A percentile compares a stretch with the other conserved stretches of the same genome.
These are phyloP conservation scores for Propithecus coquereli DNA, from an alignment of 2,113 vertebrate genomes.

Conservation along the genomic window DNA sequence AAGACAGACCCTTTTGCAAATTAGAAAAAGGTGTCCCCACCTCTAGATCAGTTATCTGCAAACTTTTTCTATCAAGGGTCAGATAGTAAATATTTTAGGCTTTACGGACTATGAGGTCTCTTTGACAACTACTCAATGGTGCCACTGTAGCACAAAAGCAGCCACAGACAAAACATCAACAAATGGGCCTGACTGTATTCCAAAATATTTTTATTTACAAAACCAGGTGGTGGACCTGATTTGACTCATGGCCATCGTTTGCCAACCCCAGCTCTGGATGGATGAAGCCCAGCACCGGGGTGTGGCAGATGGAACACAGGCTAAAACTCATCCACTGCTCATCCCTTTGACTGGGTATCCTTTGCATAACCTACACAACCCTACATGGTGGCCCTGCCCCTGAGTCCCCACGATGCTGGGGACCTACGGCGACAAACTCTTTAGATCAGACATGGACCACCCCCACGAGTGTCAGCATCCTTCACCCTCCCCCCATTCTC, in stretches of 20 bases:
- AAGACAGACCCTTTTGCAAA: conserved; percentile 36
- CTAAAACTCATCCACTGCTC: not conserved
- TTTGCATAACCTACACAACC: not conserved
- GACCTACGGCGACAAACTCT: not conserved
- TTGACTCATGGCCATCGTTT: not conserved
- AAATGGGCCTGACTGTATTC: not conserved
- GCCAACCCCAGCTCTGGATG: not conserved
- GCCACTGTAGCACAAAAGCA: not conserved
- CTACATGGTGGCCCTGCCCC: not conserved
- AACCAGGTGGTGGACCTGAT: not conserved
- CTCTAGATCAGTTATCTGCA: not conserved
- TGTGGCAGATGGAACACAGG: not conserved
- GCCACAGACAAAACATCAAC: not conserved
- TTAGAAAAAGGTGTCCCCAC: conserved; percentile 47
- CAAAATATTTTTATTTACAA: not conserved
- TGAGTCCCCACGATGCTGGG: not conserved
- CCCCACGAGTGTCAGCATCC: not conserved
- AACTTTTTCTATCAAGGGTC: not conserved
- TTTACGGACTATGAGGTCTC: not conserved
- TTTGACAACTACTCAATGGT: not conserved
- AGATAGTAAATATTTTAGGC: not conserved
- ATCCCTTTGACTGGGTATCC: not conserved
- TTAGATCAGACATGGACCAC: not conserved
- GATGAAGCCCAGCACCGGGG: not conserved
- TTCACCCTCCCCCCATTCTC: not conserved